Base-by-base conservation (phyloP, 1,140 invertebrate species). In the Drosophila serrata region DNA sequence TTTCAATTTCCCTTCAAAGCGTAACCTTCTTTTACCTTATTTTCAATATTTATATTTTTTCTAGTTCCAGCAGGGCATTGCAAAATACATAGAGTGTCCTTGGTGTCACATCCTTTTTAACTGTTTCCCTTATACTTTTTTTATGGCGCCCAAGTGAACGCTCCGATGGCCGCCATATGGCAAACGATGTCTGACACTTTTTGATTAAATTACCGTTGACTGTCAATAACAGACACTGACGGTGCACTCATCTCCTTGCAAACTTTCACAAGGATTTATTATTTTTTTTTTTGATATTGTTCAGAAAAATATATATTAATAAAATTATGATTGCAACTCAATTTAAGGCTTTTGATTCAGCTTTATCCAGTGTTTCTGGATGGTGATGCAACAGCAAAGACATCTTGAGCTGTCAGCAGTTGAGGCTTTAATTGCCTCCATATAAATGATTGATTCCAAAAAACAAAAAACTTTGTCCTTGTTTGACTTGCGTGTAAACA, bases 141-240 rank as follows among this genome's bases (percentile, higher is more conserved):
- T 73, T 35, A 68, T 49, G 53, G 35, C 49, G 42, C 35, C 40
- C 53, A 59, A 61, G 53, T 51, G 48, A 59, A 72, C 60, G 69
- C 60, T 67, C 46, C 68, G 46, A 57, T 62, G 49, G 45, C 59
- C 64, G 48, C 75, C 80, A 79, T 82, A 79, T 85, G 80, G 73
- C 74, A 45, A 35, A 48, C 48, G 53, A 39, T 60, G 64, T 59
- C 55, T 67, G 65, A 79, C 76, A 79, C 60, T 79, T 79, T 79
- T 79, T 73, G 75, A 79, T 79, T 72, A 80, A 73, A 79, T 80
- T 68, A 74, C 68, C 77, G 63, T 74, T 42, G 59, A 22, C 75
- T 81, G 73, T 87, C 82, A 70, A 75, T 75, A 55, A 63, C 78
- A 57, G 58, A 43, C 27, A 45, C 27, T 37, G 48, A 74, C 37